Conservation (phyloP, 1,140 invertebrate species). For the Drosophila willistoni region DNA sequence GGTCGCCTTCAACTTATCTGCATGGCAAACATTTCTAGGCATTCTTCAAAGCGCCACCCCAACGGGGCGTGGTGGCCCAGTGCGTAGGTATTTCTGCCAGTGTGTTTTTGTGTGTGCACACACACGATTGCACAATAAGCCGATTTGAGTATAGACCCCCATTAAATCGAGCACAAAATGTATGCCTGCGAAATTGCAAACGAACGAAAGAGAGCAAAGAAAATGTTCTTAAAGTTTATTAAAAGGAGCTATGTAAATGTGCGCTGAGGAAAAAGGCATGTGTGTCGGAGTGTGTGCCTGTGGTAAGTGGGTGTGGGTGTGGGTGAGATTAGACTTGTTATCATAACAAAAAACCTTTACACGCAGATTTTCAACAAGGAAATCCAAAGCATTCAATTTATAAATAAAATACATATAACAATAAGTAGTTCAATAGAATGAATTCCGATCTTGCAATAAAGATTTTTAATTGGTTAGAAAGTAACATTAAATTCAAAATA, state of each 20-base stretch:
- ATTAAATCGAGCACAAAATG: slow-evolving; percentile 75
- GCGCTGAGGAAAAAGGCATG: not conserved
- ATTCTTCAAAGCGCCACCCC: slow-evolving; percentile 15
- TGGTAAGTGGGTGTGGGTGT: slow-evolving; percentile 1
- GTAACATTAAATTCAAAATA: no score
- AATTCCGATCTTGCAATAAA: no score
- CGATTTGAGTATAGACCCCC: slow-evolving; percentile 49
- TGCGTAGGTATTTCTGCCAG: slow-evolving; percentile 14
- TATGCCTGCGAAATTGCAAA: slow-evolving; percentile 55
- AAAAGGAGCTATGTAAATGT: slow-evolving; percentile 10
- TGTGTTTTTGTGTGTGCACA: slow-evolving; percentile 46
- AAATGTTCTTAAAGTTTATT: slow-evolving; percentile 38
- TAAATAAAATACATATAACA: no score
- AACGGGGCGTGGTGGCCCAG: slow-evolving; percentile 28
- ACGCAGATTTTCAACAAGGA: not conserved
- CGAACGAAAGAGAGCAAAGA: slow-evolving; percentile 22
- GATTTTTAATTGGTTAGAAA: no score
- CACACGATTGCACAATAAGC: slow-evolving; percentile 74
- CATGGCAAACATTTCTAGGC: slow-evolving; percentile 57
- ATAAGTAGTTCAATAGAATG: no score
- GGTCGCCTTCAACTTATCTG: slow-evolving; percentile 73
- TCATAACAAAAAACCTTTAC: not conserved
- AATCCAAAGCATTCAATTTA: not conserved
- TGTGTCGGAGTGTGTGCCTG: slow-evolving; percentile 16
- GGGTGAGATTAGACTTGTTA: slow-evolving; percentile 23